phyloP scores from a whole-genome alignment of 2,888 invertebrate genomes.

The Xestia xanthographa region DNA sequence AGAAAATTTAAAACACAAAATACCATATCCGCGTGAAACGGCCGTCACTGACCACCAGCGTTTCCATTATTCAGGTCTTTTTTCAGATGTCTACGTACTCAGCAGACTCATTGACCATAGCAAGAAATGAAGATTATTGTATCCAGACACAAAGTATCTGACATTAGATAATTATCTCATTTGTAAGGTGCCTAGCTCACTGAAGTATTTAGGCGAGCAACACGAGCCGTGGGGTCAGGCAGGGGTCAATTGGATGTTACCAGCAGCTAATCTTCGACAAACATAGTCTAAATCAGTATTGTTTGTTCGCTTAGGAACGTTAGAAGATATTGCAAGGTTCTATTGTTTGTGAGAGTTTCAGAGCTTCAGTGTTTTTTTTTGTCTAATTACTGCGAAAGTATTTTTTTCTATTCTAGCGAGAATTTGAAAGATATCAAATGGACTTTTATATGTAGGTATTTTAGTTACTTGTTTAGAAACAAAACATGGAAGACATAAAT shows the following conservation, averaged over 20 bases:
- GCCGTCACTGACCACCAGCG: too few relatives aligned
- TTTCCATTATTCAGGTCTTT: neutral
- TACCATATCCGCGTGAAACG: neutral
- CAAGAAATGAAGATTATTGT: neutral
- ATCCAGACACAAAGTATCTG: slow-evolving; percentile 25
- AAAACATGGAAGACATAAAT: neutral
- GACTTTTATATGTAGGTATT: neutral
- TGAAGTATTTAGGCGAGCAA: slow-evolving; percentile 55
- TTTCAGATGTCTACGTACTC: slow-evolving; percentile 3
- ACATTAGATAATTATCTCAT: slow-evolving; percentile 51
- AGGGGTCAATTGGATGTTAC: slow-evolving; percentile 62
- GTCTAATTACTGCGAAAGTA: neutral
- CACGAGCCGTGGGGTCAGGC: slow-evolving; percentile 43
- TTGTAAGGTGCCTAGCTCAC: slow-evolving; percentile 39
- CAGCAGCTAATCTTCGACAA: slow-evolving; percentile 53
- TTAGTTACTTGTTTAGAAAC: neutral
- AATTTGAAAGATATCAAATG: neutral
- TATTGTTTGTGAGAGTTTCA: slow-evolving; percentile 6
- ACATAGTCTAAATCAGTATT: slow-evolving; percentile 32
- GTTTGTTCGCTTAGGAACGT: slow-evolving; percentile 10
- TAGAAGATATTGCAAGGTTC: slow-evolving; percentile 6
- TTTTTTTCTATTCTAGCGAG: neutral
- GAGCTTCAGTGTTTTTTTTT: neutral
- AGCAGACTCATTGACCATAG: neutral
- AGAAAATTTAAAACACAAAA: neutral